A percentile compares a stretch with the other conserved stretches of the same genome.
Conservation (phyloP, 2,888 invertebrate species). For the Phymatocera aterrima region DNA sequence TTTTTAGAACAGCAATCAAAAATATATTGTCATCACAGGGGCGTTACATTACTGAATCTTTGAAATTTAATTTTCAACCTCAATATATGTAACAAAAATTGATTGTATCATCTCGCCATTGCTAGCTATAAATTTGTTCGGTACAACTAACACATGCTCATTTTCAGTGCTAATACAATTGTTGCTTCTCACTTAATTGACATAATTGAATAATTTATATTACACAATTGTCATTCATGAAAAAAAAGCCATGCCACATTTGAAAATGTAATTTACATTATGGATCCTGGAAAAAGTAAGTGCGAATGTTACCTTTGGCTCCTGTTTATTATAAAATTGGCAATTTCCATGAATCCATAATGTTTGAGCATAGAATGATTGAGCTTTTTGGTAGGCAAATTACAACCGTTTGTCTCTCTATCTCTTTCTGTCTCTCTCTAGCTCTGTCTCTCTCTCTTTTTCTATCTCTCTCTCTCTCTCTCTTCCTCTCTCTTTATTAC, state of each 20-base stretch:
- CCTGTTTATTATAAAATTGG: constrained; percentile 4
- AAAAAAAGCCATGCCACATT: too few relatives aligned
- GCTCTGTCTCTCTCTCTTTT: too few relatives aligned
- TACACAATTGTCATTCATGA: constrained; percentile 22
- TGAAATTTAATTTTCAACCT: not conserved
- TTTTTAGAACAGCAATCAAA: too few relatives aligned
- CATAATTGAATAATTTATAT: too few relatives aligned
- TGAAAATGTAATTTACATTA: constrained; percentile 44
- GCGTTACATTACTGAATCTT: constrained; percentile 21
- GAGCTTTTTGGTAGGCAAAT: constrained; percentile 13
- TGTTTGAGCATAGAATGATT: constrained; percentile 29
- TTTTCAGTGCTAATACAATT: constrained; percentile 37
- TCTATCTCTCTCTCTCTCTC: too few relatives aligned
- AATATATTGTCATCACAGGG: too few relatives aligned
- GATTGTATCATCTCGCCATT: not conserved
- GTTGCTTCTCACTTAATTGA: constrained; percentile 38
- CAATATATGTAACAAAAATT: not conserved
- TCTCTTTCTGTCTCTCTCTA: too few relatives aligned
- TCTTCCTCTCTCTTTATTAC: not conserved
- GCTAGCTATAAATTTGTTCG: not conserved
- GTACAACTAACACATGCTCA: constrained; percentile 24
- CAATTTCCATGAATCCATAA: constrained; percentile 6
- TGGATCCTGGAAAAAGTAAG: constrained; percentile 44
- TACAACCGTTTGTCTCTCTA: constrained; percentile 33
- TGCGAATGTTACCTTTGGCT: constrained; percentile 30